Evolutionary conservation across 2,888 invertebrate genomes (phyloP).

Genomic region (Troides oblongomaculatus): DNA sequence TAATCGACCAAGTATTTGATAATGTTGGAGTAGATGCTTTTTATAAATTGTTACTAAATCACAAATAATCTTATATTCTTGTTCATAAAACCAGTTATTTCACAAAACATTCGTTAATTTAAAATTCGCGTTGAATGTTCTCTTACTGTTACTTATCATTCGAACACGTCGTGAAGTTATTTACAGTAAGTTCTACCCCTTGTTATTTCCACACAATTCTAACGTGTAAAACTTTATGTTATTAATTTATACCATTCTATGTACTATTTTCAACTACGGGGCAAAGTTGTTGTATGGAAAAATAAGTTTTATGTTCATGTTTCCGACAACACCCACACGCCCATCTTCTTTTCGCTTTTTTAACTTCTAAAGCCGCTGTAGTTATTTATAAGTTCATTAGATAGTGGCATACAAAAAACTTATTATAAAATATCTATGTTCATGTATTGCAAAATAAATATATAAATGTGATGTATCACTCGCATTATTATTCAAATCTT

Average conservation of each 20-base stretch:
- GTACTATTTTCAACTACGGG: slow-evolving; percentile 38
- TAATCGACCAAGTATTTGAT: no score
- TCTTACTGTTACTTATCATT: no score
- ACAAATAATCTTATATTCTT: no score
- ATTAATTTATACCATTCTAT: slow-evolving; percentile 33
- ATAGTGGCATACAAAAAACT: not conserved
- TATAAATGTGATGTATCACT: not conserved
- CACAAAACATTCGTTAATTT: no score
- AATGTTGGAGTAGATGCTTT: no score
- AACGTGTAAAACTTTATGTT: slow-evolving; percentile 37
- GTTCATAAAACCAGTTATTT: no score
- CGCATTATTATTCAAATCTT: not conserved
- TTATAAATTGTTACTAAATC: no score
- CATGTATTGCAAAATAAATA: not conserved
- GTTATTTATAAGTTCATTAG: not conserved
- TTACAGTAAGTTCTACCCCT: slow-evolving; percentile 30
- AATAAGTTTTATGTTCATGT: not conserved
- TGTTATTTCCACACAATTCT: slow-evolving; percentile 36
- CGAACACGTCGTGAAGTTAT: not conserved
- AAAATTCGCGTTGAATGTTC: no score
- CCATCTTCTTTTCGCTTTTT: not conserved
- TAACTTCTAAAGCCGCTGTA: not conserved
- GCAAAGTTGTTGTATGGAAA: slow-evolving; percentile 26
- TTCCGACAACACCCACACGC: not conserved
- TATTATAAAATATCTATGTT: not conserved